Evolutionary conservation across 1,140 invertebrate genomes (phyloP).

Genomic region (Sitophilus oryzae): DNA sequence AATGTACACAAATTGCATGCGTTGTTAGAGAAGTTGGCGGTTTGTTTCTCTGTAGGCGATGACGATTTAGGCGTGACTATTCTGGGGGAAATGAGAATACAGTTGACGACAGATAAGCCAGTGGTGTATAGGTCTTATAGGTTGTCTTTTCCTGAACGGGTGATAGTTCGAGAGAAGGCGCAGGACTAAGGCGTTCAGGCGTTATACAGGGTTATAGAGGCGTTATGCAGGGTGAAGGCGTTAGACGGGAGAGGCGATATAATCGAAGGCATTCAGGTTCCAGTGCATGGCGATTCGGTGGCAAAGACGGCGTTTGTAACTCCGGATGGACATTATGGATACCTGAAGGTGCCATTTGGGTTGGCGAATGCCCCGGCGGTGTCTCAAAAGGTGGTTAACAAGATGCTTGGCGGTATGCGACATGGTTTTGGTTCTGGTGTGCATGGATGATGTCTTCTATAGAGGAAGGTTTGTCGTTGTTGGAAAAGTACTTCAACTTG

Average conservation of each 20-base stretch:
- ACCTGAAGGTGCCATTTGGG: slow-evolving; percentile 44
- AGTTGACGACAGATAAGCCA: too few relatives aligned
- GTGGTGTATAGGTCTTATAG: neutral
- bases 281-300: slow-evolving; percentile 35
- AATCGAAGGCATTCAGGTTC: slow-evolving; percentile 26
- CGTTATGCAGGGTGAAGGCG: slow-evolving; percentile 34
- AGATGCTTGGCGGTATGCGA: neutral
- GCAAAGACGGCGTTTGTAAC: slow-evolving; percentile 42
- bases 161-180: neutral
- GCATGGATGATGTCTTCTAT: slow-evolving; percentile 8
- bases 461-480: neutral
- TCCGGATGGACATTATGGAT: slow-evolving; percentile 43
- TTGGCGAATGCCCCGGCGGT: slow-evolving; percentile 40
- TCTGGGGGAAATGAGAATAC: too few relatives aligned
- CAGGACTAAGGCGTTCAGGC: slow-evolving; percentile 6
- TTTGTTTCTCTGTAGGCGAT: too few relatives aligned
- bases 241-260: slow-evolving; percentile 27
- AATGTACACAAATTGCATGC: too few relatives aligned
- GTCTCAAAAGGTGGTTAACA: slow-evolving; percentile 17
- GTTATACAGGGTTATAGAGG: slow-evolving; percentile 26
- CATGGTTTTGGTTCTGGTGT: neutral
- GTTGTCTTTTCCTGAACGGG: neutral
- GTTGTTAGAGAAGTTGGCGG: too few relatives aligned
- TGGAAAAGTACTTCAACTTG: neutral
- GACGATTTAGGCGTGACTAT: too few relatives aligned